Conservation (phyloP, 2,113 vertebrate species). For the Corythaeola cristata region DNA sequence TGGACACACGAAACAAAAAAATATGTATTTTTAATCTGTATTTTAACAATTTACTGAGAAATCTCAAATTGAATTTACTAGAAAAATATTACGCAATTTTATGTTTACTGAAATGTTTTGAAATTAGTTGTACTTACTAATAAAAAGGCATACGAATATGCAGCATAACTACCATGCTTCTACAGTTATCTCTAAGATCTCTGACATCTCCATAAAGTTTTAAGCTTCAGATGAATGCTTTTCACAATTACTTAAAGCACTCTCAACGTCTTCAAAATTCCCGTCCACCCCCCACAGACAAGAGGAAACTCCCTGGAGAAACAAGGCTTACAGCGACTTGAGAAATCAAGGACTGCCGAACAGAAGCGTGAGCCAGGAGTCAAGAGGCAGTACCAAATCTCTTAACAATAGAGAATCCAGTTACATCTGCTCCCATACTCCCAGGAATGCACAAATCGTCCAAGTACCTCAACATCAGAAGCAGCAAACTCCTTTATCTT, state of each 20-base stretch:
- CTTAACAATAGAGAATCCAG: neutral
- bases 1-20: neutral
- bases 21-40: neutral
- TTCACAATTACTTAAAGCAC: neutral
- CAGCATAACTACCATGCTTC: neutral
- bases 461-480: neutral
- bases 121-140: neutral
- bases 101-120: neutral
- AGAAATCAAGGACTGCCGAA: neutral
- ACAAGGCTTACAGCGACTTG: neutral
- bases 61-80: neutral
- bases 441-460: neutral
- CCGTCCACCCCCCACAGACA: neutral
- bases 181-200: neutral
- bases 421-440: neutral
- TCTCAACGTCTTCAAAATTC: neutral
- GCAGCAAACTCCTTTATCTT: neutral
- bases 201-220: neutral
- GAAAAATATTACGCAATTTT: neutral
- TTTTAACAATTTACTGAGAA: neutral
- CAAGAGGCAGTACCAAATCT: neutral
- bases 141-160: neutral
- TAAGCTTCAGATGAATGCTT: neutral
- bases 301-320: constrained; percentile 22
- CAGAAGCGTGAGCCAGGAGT: neutral